Percentiles rank a stretch among this genome's conserved stretches.
Conservation (phyloP, 2,797 vertebrate genomes). For the Craterocephalus amniculus region DNA sequence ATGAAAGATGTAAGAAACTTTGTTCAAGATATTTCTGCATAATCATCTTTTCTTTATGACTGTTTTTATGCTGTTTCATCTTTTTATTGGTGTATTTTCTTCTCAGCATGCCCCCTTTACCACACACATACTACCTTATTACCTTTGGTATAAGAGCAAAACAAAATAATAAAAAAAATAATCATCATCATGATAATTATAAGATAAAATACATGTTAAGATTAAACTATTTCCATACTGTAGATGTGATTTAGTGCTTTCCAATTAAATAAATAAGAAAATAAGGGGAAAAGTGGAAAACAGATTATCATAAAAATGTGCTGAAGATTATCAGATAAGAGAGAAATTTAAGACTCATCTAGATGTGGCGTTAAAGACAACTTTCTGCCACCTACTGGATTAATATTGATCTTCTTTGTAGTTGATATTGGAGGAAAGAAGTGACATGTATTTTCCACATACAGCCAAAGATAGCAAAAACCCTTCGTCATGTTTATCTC, state of each 20-base stretch:
- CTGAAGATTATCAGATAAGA: not conserved
- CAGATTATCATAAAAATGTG: not conserved
- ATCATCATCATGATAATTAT: not conserved
- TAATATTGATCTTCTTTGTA: conserved; percentile 44
- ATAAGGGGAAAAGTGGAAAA: no score
- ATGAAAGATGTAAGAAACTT: not conserved
- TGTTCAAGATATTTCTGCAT: conserved; percentile 1
- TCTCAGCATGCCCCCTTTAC: not conserved
- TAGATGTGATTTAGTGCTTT: not conserved
- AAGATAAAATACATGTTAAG: not conserved
- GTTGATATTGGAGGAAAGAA: not conserved
- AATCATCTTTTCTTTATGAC: not conserved
- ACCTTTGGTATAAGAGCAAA: not conserved
- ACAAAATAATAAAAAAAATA: no score
- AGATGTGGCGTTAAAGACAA: conserved; percentile 55
- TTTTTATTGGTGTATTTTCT: not conserved
- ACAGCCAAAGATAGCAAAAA: not conserved
- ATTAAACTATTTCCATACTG: not conserved
- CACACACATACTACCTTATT: not conserved
- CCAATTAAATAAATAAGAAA: not conserved
- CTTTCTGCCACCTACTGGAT: conserved; percentile 77
- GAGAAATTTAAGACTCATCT: conserved; percentile 2
- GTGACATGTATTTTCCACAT: not conserved
- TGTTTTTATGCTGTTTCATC: not conserved
- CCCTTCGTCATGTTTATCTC: not conserved